phyloP scores from a whole-genome alignment of 2,888 invertebrate species.

The Cheilosia grossa region DNA sequence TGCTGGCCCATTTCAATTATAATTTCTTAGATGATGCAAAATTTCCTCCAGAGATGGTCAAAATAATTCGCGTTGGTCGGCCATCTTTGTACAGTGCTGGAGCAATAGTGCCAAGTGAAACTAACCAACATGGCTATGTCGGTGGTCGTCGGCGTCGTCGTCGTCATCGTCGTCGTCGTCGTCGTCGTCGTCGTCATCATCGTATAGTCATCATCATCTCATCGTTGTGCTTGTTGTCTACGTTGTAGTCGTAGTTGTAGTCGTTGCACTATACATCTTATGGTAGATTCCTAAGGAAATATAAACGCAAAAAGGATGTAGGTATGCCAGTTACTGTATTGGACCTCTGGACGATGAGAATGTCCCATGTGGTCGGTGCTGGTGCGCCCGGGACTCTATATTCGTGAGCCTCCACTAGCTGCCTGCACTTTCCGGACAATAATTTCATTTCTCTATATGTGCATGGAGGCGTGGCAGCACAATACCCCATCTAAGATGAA shows the following conservation, averaged over 20 bases:
- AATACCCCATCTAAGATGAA: slow-evolving; percentile 50
- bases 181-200: slow-evolving; percentile 31
- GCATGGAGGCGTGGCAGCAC: slow-evolving; percentile 64
- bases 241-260: slow-evolving; percentile 36
- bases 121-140: slow-evolving; percentile 44
- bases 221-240: slow-evolving; percentile 31
- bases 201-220: slow-evolving; percentile 36
- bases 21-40: slow-evolving; percentile 75
- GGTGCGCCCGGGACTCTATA: slow-evolving; percentile 33
- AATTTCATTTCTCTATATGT: slow-evolving; percentile 48
- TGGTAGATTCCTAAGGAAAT: slow-evolving; percentile 70
- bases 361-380: slow-evolving; percentile 69
- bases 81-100: slow-evolving; percentile 63
- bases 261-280: slow-evolving; percentile 66
- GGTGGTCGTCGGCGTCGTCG: slow-evolving; percentile 19
- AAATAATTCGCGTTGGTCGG: slow-evolving; percentile 74
- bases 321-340: slow-evolving; percentile 45
- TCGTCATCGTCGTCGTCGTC: slow-evolving; percentile 32
- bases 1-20: slow-evolving; percentile 72
- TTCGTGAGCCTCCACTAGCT: slow-evolving; percentile 45
- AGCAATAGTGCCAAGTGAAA: slow-evolving; percentile 57
- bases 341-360: slow-evolving; percentile 52
- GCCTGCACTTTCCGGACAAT: slow-evolving; percentile 65
- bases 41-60: slow-evolving; percentile 73
- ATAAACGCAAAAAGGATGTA: slow-evolving; percentile 55